Percentiles rank a stretch among this genome's conserved stretches.
Evolutionary conservation across 2,888 invertebrate genomes (phyloP).

Genomic region (Callyntrura sp.): DNA sequence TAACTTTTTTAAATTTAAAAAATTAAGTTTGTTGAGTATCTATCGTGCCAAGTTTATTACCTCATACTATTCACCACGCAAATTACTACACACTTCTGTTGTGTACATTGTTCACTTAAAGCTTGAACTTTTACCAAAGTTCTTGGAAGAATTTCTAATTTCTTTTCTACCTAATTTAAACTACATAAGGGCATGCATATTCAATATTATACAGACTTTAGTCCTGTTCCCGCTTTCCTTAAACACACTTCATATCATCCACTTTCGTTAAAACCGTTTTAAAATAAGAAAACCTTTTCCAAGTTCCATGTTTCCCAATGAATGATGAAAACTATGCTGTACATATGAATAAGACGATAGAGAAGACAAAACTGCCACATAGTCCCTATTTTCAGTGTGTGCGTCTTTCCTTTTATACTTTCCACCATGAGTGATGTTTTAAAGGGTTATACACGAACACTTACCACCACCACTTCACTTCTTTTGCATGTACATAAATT

Average conservation of each 20-base stretch:
- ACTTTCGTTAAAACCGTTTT: constrained; percentile 8
- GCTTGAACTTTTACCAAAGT: background rate
- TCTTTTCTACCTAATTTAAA: background rate
- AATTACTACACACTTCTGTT: background rate
- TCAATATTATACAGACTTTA: background rate
- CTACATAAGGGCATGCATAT: background rate
- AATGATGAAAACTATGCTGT: constrained; percentile 49
- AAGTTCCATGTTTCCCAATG: constrained; percentile 19
- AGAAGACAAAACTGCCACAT: constrained; percentile 35
- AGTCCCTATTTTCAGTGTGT: background rate
- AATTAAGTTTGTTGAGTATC: background rate
- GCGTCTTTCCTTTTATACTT: constrained; percentile 5
- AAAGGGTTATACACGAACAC: constrained; percentile 34
- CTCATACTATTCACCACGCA: background rate
- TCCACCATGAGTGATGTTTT: background rate
- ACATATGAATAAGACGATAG: background rate
- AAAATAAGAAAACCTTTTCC: constrained; percentile 27
- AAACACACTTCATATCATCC: constrained; percentile 19
- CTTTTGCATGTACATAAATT: constrained; percentile 78
- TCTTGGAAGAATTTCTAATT: background rate
- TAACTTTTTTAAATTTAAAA: constrained; percentile 8
- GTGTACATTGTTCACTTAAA: background rate
- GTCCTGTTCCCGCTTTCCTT: background rate
- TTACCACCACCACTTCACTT: constrained; percentile 66
- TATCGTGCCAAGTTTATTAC: background rate